Conservation (phyloP, 2,888 invertebrate species). For the Cabera pusaria region DNA sequence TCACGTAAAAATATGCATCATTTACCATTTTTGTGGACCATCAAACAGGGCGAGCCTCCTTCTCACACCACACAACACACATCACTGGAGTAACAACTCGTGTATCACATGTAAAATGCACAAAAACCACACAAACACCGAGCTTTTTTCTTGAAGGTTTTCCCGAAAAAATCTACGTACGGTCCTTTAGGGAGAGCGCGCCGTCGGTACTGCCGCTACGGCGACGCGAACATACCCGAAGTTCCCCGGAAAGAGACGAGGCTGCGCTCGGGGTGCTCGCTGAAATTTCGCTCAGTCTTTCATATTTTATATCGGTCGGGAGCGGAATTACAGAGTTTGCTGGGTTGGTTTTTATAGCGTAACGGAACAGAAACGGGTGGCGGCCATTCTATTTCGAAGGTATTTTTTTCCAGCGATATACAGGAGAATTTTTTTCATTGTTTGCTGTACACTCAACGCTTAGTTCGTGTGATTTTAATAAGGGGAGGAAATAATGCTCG, state of each 20-base stretch:
- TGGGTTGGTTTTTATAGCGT: constrained; percentile 75
- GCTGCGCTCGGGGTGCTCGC: constrained; percentile 52
- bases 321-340: constrained; percentile 78
- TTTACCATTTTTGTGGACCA: constrained; percentile 76
- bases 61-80: constrained; percentile 55
- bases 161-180: constrained; percentile 30
- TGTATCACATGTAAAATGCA: constrained; percentile 42
- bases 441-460: constrained; percentile 58
- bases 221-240: constrained; percentile 58
- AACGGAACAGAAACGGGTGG: constrained; percentile 60
- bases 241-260: constrained; percentile 53
- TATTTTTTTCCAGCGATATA: constrained; percentile 63
- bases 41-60: constrained; percentile 54
- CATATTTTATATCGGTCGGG: constrained; percentile 81
- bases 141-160: constrained; percentile 42
- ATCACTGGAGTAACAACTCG: constrained; percentile 52
- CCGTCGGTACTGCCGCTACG: constrained; percentile 70
- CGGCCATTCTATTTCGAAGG: constrained; percentile 65
- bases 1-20: constrained; percentile 47
- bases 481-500: constrained; percentile 46
- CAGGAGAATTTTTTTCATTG: constrained; percentile 65
- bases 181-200: constrained; percentile 41
- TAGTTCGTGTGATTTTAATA: constrained; percentile 70
- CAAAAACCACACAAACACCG: constrained; percentile 66
- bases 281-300: constrained; percentile 76